phyloP scores from a whole-genome alignment of 2,113 vertebrate species.

The Datnioides undecimradiatus region DNA sequence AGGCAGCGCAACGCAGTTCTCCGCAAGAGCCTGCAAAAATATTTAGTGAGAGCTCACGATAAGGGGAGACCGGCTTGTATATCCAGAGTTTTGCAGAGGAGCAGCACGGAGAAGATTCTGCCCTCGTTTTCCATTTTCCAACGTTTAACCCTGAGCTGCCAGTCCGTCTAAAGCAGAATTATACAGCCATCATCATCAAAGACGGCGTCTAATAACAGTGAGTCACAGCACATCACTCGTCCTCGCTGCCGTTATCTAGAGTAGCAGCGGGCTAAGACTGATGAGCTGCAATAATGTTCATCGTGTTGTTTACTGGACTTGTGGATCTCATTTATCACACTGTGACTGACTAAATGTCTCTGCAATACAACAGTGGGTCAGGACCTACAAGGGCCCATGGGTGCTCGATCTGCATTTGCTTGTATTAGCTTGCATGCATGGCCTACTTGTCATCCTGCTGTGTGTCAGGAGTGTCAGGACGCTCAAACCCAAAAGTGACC shows the following conservation, averaged over 20 bases:
- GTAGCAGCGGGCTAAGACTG: background rate
- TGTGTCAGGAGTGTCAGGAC: background rate
- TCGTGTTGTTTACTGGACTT: background rate
- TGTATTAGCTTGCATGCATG: background rate
- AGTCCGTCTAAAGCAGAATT: background rate
- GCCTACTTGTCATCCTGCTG: background rate
- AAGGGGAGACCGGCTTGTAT: background rate
- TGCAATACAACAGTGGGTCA: background rate
- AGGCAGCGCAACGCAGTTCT: background rate
- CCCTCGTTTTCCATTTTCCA: conserved; percentile 19
- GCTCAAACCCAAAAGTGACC: background rate
- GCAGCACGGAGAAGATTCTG: conserved; percentile 6
- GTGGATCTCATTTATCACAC: conserved; percentile 1
- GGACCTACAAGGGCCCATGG: background rate
- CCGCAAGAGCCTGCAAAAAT: conserved; percentile 32
- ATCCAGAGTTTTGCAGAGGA: conserved; percentile 17
- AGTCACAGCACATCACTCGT: background rate
- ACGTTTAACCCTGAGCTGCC: conserved; percentile 16
- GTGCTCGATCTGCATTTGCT: background rate
- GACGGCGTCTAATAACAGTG: background rate
- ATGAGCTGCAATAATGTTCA: conserved; percentile 16
- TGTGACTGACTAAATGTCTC: background rate
- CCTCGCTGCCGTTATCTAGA: background rate
- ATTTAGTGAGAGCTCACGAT: conserved; percentile 8
- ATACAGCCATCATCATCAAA: conserved; percentile 4